A percentile compares a stretch with the other conserved stretches of the same genome.
phyloP scores from a whole-genome alignment of 2,113 vertebrate species.

The Dromaius novaehollandiae region DNA sequence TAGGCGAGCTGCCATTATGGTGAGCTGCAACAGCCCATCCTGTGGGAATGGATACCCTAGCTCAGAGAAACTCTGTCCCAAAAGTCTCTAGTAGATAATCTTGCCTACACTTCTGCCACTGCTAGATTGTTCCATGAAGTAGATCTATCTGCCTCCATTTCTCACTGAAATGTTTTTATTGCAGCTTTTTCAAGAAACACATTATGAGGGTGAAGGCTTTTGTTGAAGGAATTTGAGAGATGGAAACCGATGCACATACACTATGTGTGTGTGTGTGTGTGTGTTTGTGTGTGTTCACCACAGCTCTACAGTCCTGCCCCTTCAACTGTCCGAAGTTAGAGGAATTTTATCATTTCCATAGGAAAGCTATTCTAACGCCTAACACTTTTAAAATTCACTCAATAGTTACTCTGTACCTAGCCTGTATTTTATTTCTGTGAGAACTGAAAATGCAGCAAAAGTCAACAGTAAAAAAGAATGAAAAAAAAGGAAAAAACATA shows the following conservation, averaged over 20 bases:
- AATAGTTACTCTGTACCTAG: not conserved
- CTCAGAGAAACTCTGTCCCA: not conserved
- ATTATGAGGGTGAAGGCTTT: not conserved
- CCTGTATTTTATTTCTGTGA: not conserved
- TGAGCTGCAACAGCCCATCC: not conserved
- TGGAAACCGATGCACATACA: not conserved
- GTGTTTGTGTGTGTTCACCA: not conserved
- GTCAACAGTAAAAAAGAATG: not conserved
- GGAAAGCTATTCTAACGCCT: not conserved
- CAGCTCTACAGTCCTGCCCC: not conserved
- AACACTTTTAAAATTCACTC: not conserved
- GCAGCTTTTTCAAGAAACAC: not conserved
- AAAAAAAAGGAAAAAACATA: not conserved
- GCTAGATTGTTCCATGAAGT: not conserved
- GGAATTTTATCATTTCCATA: not conserved
- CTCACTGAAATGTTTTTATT: not conserved
- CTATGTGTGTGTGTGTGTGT: too few relatives aligned
- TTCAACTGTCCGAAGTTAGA: not conserved
- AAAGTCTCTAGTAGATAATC: not conserved
- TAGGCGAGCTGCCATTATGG: not conserved
- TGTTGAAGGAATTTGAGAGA: not conserved
- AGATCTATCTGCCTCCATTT: not conserved
- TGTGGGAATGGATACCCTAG: not conserved
- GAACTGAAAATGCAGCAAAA: slow-evolving; percentile 3
- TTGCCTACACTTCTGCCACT: not conserved